Base-by-base conservation (phyloP, 2,113 vertebrate genomes). In the Cryptomyrus ogoouensis region DNA sequence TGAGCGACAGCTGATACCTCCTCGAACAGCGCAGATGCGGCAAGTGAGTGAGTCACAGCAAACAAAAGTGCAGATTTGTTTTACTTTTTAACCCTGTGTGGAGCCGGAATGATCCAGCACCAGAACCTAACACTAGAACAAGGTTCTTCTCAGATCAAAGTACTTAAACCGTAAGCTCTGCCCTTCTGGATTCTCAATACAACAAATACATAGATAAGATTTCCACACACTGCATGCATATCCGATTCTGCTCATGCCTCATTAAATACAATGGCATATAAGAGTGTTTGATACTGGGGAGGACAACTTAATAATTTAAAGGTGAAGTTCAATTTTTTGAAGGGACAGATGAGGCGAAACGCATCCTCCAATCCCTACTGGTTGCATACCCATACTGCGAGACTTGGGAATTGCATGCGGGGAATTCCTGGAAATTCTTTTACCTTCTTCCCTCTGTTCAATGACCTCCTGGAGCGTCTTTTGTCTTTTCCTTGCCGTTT, bases 361-460 rank as follows among this genome's bases (percentile, higher is more conserved):
- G 3, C 27, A 66, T 70, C 62, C n/a, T 70, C 62, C 62, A 4
- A 10, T 13, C 62, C 62, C n/a, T 70, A 10, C 62, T 27, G n/a
- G 9, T 3, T 70, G 10, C n/a, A 70, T 5, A 12, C n/a, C 10
- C 9, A 31, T 3, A 13, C 27, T 31, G 3, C 10, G 27, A 31
- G 9, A 13, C 62, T 31, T 13, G 19, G 53, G 19, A 56, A 56
- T 56, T 56, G 53, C 53, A 21, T 56, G 19, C 19, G 0, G 53
- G 53, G 1, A 56, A 21, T 62, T 62, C 62, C n/a, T 1, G 39
- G 19, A 6, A 42, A 24, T 15, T 62, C 50, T 70, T 93, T 94
- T 91, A 97, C 97, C 95, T 10, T 92, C 89, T 39, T 94, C 92
- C 52, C 90, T 84, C 87, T 93, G 90, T 62, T 90, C 93, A 21